Percentiles rank a stretch among this genome's conserved stretches.
Conservation (phyloP, 2,797 vertebrate species). For the Florisuga fusca region DNA sequence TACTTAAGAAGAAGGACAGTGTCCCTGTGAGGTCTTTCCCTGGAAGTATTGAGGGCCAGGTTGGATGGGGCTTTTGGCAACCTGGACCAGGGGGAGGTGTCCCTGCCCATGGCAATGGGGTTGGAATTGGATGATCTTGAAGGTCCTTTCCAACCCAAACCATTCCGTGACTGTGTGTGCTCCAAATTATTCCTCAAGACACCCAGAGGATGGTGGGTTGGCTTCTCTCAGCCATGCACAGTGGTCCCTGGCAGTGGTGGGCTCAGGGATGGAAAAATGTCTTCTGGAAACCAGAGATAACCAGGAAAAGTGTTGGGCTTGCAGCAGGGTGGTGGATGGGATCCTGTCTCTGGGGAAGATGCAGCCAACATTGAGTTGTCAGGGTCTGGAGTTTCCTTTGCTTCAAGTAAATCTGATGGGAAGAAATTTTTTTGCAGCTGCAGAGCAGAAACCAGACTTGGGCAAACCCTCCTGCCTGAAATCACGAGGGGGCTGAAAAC, state of each 20-base stretch:
- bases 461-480: conserved; percentile 3
- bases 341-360: rapidly evolving
- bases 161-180: no score
- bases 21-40: background rate
- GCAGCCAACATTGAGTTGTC: background rate
- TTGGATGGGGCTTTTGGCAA: no score
- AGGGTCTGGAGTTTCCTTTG: background rate
- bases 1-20: background rate
- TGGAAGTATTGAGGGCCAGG: no score
- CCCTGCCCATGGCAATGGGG: no score
- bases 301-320: background rate
- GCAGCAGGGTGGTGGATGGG: background rate
- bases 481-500: background rate
- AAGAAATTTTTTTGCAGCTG: background rate
- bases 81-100: no score
- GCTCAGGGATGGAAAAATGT: background rate
- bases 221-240: background rate
- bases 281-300: background rate
- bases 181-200: background rate
- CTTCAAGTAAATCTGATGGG: background rate
- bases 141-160: no score
- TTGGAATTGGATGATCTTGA: no score
- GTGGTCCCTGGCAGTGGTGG: background rate
- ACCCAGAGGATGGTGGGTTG: background rate
- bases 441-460: background rate